Percentiles rank a stretch among this genome's conserved stretches.
Conservation (phyloP, 2,797 vertebrate genomes). For the Garrulus glandarius region DNA sequence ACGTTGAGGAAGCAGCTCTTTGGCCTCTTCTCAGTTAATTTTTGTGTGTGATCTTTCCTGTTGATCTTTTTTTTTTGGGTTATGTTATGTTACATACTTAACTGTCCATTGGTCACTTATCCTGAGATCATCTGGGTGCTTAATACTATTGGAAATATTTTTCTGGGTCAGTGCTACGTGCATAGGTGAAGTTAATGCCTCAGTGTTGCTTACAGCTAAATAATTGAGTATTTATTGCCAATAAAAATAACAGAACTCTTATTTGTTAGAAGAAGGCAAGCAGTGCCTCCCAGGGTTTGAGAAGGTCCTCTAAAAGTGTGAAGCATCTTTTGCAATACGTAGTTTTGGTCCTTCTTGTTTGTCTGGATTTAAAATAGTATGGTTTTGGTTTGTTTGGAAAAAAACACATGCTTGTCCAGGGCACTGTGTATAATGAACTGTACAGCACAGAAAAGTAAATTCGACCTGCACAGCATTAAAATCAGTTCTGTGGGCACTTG, state of each 20-base stretch:
- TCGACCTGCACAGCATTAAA: slow-evolving; percentile 62
- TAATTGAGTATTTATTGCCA: neutral
- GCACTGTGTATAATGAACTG: slow-evolving; percentile 17
- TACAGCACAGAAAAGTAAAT: slow-evolving; percentile 46
- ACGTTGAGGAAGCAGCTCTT: slow-evolving; percentile 1
- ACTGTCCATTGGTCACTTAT: slow-evolving; percentile 24
- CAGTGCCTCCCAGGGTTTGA: neutral
- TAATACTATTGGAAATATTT: slow-evolving; percentile 29
- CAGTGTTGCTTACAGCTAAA: neutral
- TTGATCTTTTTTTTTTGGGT: slow-evolving; percentile 24
- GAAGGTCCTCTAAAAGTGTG: neutral
- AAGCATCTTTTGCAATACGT: neutral
- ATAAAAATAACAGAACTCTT: neutral
- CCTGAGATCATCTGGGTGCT: slow-evolving; percentile 40
- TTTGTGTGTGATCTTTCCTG: slow-evolving; percentile 33
- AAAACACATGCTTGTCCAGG: slow-evolving; percentile 16
- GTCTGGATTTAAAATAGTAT: slow-evolving; percentile 10
- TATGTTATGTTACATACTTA: neutral
- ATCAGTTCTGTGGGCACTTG: slow-evolving; percentile 60
- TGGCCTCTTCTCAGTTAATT: slow-evolving; percentile 10
- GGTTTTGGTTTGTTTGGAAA: neutral
- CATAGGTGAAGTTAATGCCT: neutral
- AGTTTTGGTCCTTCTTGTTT: neutral
- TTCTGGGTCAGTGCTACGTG: neutral
- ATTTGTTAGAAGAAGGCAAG: neutral